A percentile compares a stretch with the other conserved stretches of the same genome.
These are phyloP conservation scores for Hyalella azteca DNA, from an alignment of 2,888 invertebrate genomes.

Conservation along the genomic window DNA sequence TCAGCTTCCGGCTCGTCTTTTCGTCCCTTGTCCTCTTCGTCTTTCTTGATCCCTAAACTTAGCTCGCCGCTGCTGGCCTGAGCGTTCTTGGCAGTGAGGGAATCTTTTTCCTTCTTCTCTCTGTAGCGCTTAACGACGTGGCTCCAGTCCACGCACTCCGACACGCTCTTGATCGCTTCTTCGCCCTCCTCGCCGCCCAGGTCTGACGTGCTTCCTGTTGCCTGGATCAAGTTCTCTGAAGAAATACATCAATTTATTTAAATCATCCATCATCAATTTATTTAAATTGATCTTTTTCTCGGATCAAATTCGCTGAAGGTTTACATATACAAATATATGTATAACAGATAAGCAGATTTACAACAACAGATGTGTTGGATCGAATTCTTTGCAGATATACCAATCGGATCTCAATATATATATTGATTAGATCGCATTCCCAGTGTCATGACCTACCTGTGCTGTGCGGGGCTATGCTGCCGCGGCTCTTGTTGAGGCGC, in stretches of 20 bases:
- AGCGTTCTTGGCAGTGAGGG: slow-evolving; percentile 10
- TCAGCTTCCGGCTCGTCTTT: slow-evolving; percentile 33
- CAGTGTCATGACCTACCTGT: slow-evolving; percentile 52
- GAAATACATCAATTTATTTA: no score
- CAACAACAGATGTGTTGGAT: no score
- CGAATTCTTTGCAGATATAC: no score
- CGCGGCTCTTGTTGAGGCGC: slow-evolving; percentile 51
- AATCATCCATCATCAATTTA: no score
- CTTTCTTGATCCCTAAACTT: slow-evolving; percentile 20
- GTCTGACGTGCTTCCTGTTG: slow-evolving; percentile 14
- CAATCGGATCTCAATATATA: no score
- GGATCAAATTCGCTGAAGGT: no score
- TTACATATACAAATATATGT: no score
- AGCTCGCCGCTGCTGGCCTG: slow-evolving; percentile 14
- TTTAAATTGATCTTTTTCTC: no score
- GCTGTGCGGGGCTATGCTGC: slow-evolving; percentile 53
- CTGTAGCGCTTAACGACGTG: slow-evolving; percentile 50
- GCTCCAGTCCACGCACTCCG: slow-evolving; percentile 58
- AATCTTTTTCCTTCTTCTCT: slow-evolving; percentile 48
- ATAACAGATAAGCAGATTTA: no score
- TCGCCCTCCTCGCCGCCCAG: slow-evolving; percentile 5
- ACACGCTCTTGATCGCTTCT: slow-evolving; percentile 47
- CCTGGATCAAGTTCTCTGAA: slow-evolving; percentile 30
- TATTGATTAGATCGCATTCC: no score
- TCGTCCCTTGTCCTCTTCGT: slow-evolving; percentile 28